These are phyloP conservation scores for Tetanocera ferruginea DNA, from an alignment of 2,888 invertebrate species.

Conservation along the genomic window DNA sequence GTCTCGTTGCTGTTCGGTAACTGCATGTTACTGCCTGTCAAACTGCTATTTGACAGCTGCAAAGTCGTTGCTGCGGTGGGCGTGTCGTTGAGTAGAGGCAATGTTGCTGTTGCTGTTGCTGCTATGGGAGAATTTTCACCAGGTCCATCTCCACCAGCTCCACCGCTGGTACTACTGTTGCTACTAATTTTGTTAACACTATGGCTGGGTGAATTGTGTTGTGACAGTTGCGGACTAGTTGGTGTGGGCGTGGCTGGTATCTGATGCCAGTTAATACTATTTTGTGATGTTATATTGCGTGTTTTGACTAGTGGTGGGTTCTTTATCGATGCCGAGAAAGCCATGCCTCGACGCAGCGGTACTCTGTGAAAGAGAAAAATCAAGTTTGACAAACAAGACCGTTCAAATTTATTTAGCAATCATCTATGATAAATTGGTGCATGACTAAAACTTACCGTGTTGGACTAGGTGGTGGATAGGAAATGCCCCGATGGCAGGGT, in stretches of 20 bases:
- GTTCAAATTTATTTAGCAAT: not conserved
- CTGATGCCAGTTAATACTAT: slow-evolving; percentile 69
- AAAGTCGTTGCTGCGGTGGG: slow-evolving; percentile 45
- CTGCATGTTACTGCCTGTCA: slow-evolving; percentile 49
- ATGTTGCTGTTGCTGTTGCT: slow-evolving; percentile 45
- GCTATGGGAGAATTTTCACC: slow-evolving; percentile 43
- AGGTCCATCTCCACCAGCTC: slow-evolving; percentile 17
- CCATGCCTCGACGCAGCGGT: slow-evolving; percentile 76
- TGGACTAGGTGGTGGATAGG: slow-evolving; percentile 87
- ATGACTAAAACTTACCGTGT: slow-evolving; percentile 67
- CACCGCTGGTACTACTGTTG: slow-evolving; percentile 5
- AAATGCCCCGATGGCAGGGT: slow-evolving; percentile 79
- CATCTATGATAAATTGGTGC: not conserved
- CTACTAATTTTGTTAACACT: slow-evolving; percentile 43
- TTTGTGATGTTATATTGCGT: slow-evolving; percentile 77
- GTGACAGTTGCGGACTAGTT: slow-evolving; percentile 55
- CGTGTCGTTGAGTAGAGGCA: slow-evolving; percentile 27
- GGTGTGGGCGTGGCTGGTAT: slow-evolving; percentile 64
- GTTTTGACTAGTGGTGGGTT: slow-evolving; percentile 84
- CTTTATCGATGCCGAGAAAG: slow-evolving; percentile 80
- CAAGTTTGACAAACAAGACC: not conserved
- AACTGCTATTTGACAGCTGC: slow-evolving; percentile 51
- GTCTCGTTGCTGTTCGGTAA: slow-evolving; percentile 62
- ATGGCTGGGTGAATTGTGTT: slow-evolving; percentile 51
- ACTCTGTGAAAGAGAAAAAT: slow-evolving; percentile 68